phyloP scores from a whole-genome alignment of 2,888 invertebrate genomes.

The Plebejus anna region DNA sequence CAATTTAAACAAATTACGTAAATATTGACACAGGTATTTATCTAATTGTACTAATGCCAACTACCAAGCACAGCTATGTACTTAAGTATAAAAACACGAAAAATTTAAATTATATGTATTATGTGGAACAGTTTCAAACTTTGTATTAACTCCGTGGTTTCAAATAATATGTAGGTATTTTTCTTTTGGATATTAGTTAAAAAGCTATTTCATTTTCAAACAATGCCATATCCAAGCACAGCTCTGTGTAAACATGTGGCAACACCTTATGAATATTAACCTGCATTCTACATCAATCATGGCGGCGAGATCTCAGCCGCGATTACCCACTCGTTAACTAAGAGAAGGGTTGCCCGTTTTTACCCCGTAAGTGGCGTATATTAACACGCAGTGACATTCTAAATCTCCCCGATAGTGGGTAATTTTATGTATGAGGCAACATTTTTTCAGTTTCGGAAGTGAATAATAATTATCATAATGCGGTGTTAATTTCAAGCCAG shows the following conservation, averaged over 20 bases:
- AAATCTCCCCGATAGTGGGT: slow-evolving; percentile 24
- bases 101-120: too few species aligned
- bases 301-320: slow-evolving; percentile 51
- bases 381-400: slow-evolving; percentile 28
- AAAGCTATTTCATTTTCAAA: slow-evolving; percentile 31
- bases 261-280: slow-evolving; percentile 75
- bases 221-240: slow-evolving; percentile 41
- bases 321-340: slow-evolving; percentile 52
- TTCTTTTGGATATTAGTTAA: not conserved
- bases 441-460: slow-evolving; percentile 4
- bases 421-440: slow-evolving; percentile 13
- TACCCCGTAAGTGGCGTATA: slow-evolving; percentile 26
- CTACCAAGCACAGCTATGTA: not conserved
- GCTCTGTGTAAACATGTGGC: slow-evolving; percentile 46
- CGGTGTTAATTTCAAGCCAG: not conserved
- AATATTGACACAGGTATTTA: not conserved
- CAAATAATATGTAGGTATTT: not conserved
- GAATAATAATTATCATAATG: not conserved
- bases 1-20: not conserved
- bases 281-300: slow-evolving; percentile 70
- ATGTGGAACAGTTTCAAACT: too few species aligned
- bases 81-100: not conserved
- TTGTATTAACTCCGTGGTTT: too few species aligned
- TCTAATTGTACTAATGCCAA: not conserved
- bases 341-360: slow-evolving; percentile 42